A percentile compares a stretch with the other conserved stretches of the same genome.
phyloP scores from a whole-genome alignment of 2,888 invertebrate genomes.

The Protophormia terraenovae region DNA sequence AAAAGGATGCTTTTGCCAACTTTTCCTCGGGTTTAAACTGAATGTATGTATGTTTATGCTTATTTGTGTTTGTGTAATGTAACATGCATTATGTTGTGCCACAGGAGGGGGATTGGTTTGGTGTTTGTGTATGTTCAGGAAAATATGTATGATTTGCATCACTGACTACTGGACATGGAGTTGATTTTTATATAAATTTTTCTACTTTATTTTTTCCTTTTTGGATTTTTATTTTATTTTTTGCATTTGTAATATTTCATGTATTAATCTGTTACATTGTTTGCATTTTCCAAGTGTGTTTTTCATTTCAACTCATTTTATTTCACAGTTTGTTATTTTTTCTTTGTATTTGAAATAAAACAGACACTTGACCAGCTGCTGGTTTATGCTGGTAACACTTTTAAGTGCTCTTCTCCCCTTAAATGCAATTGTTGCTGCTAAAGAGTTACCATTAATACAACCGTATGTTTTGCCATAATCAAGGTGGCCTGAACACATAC shows the following conservation, averaged over 20 bases:
- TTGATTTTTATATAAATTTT: slow-evolving; percentile 20
- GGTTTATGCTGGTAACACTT: slow-evolving; percentile 63
- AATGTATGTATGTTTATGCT: background rate
- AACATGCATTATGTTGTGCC: background rate
- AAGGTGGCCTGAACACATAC: slow-evolving; percentile 38
- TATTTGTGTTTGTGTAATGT: slow-evolving; percentile 16
- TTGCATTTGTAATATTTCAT: slow-evolving; percentile 48
- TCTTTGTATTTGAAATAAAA: slow-evolving; percentile 65
- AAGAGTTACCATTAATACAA: slow-evolving; percentile 2
- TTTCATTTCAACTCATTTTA: slow-evolving; percentile 26
- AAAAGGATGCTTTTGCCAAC: slow-evolving; percentile 55
- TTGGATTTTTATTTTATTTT: too few relatives aligned
- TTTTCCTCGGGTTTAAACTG: slow-evolving; percentile 7
- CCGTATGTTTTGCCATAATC: slow-evolving; percentile 30
- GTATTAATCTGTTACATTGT: slow-evolving; percentile 63
- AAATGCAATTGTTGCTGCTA: slow-evolving; percentile 43
- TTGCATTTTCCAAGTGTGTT: slow-evolving; percentile 44
- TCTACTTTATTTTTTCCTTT: background rate
- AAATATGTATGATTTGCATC: slow-evolving; percentile 54
- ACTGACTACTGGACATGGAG: slow-evolving; percentile 46
- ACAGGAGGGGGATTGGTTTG: background rate
- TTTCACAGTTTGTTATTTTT: slow-evolving; percentile 20
- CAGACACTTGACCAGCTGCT: slow-evolving; percentile 71
- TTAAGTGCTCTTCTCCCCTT: too few relatives aligned
- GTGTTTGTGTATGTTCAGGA: background rate